Percentiles rank a stretch among this genome's conserved stretches.
phyloP scores from a whole-genome alignment of 2,797 vertebrate genomes.

The Phrynocephalus forsythii region DNA sequence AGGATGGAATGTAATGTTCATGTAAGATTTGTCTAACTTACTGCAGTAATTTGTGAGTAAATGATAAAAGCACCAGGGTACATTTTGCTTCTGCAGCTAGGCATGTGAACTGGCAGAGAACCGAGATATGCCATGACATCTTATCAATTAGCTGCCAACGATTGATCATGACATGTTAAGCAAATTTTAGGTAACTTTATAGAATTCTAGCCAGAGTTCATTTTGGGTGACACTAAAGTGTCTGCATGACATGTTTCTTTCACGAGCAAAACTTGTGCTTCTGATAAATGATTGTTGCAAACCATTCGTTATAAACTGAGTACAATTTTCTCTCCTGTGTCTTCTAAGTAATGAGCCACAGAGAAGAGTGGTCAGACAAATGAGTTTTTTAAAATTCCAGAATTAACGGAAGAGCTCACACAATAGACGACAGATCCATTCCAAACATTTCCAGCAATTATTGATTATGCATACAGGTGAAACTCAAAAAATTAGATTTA shows the following conservation, averaged over 20 bases:
- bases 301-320: not conserved
- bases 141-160: too few relatives aligned
- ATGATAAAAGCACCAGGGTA: too few relatives aligned
- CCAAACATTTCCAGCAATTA: not conserved
- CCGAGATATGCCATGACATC: too few relatives aligned
- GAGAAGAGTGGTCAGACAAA: not conserved
- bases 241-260: not conserved
- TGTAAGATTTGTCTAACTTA: too few relatives aligned
- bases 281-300: constrained; percentile 1
- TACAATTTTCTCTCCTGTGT: not conserved
- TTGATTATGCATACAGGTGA: too few relatives aligned
- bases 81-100: too few relatives aligned
- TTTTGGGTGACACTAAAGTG: not conserved
- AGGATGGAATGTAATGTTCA: too few relatives aligned
- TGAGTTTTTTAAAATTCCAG: not conserved
- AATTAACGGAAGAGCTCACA: not conserved
- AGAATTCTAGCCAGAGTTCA: not conserved
- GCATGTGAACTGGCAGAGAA: too few relatives aligned
- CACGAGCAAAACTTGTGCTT: not conserved
- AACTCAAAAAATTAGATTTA: too few relatives aligned
- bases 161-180: too few relatives aligned
- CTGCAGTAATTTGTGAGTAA: too few relatives aligned
- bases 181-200: not conserved
- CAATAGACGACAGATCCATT: not conserved
- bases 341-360: not conserved